These are phyloP conservation scores for Platysteira castanea DNA, from an alignment of 2,113 vertebrate genomes.

Conservation along the genomic window DNA sequence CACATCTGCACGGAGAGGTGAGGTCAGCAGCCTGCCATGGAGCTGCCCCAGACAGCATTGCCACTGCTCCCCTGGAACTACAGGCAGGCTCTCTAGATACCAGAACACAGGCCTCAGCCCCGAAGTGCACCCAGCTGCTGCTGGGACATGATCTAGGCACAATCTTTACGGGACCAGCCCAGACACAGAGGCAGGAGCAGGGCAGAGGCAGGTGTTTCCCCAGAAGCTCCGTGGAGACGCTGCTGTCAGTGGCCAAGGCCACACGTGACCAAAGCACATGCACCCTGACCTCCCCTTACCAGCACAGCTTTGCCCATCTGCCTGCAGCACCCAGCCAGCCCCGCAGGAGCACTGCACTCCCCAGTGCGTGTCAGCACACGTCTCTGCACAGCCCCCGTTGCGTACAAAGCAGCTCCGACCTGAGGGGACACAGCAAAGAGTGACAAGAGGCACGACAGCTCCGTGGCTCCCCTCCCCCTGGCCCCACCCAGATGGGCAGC, in stretches of 20 bases:
- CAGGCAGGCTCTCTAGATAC: not conserved
- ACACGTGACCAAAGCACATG: rapidly evolving
- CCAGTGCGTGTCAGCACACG: slow-evolving; percentile 75
- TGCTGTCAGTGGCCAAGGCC: not conserved
- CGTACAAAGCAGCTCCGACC: slow-evolving; percentile 77
- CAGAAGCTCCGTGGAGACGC: not conserved
- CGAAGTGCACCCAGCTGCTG: not conserved
- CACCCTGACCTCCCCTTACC: slow-evolving; percentile 62
- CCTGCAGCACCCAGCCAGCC: slow-evolving; percentile 74
- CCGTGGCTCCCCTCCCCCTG: rapidly evolving
- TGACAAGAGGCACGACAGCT: not conserved
- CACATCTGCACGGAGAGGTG: slow-evolving; percentile 65
- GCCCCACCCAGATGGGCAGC: rapidly evolving
- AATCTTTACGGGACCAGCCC: rapidly evolving
- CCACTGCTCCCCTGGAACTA: not conserved
- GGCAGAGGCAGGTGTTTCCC: not conserved
- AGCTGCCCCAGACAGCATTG: not conserved
- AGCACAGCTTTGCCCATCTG: slow-evolving; percentile 74
- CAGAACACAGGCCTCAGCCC: not conserved
- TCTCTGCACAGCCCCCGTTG: slow-evolving; percentile 82
- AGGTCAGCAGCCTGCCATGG: not conserved
- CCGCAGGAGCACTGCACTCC: slow-evolving; percentile 79
- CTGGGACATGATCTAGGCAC: not conserved
- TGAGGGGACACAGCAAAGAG: not conserved
- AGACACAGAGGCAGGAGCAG: not conserved